These are phyloP conservation scores for Syndactyla subalaris DNA, from an alignment of 2,797 vertebrate species.

Conservation along the genomic window DNA sequence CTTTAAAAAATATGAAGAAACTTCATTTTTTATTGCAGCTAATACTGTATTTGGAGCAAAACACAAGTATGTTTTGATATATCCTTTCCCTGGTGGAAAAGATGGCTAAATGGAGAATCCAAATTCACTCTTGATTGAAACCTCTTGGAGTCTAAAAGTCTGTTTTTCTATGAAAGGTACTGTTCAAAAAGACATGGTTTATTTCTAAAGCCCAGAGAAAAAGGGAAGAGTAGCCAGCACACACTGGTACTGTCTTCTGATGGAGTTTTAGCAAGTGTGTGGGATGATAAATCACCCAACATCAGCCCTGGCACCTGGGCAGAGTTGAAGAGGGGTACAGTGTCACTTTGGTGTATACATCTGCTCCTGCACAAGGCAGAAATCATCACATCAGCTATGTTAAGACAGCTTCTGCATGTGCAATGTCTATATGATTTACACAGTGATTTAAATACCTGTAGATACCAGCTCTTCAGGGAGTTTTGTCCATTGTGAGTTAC, in stretches of 20 bases:
- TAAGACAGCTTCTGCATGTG: background rate
- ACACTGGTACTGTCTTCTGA: background rate
- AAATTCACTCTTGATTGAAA: background rate
- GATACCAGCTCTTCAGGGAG: background rate
- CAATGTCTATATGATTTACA: background rate
- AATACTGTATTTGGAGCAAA: background rate
- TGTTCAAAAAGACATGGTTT: background rate
- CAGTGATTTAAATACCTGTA: background rate
- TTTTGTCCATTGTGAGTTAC: background rate
- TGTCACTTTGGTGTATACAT: background rate
- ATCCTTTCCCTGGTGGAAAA: background rate
- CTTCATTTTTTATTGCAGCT: background rate
- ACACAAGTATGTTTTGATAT: background rate
- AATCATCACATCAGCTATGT: background rate
- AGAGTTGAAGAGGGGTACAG: background rate
- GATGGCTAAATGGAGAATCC: background rate
- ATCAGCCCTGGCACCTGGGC: background rate
- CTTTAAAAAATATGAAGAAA: background rate
- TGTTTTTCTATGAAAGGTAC: background rate
- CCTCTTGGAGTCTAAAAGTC: background rate
- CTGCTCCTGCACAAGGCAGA: background rate
- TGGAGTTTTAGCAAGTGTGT: background rate
- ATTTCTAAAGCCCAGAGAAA: background rate
- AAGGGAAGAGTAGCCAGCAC: background rate
- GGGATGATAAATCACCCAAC: background rate